phyloP scores from a whole-genome alignment of 2,888 invertebrate species.

The Noctua pronuba region DNA sequence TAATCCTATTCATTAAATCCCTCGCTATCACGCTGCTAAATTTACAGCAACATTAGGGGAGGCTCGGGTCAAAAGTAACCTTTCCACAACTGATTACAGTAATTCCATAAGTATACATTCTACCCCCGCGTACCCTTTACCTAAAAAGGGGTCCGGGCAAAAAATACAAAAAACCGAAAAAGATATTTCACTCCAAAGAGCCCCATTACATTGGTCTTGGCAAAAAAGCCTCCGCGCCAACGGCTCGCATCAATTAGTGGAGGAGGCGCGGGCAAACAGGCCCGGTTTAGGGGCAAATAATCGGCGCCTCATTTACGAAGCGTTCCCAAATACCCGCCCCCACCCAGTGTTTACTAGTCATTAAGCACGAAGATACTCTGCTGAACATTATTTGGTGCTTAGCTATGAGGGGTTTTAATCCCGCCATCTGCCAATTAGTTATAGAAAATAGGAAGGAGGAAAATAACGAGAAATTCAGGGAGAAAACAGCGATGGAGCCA shows the following conservation, averaged over 20 bases:
- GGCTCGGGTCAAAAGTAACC: slow-evolving; percentile 64
- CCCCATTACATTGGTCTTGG: slow-evolving; percentile 84
- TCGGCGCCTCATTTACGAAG: slow-evolving; percentile 82
- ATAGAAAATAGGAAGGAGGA: slow-evolving; percentile 33
- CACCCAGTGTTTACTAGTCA: slow-evolving; percentile 84
- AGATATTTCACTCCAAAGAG: slow-evolving; percentile 85
- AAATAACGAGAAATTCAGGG: neutral
- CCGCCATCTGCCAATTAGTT: slow-evolving; percentile 50
- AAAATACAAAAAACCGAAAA: slow-evolving; percentile 77
- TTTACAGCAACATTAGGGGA: slow-evolving; percentile 60
- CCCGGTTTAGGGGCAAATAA: slow-evolving; percentile 82
- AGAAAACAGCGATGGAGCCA: neutral
- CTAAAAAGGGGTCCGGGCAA: slow-evolving; percentile 65
- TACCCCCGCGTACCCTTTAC: slow-evolving; percentile 58
- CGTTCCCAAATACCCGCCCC: slow-evolving; percentile 72
- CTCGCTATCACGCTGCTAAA: slow-evolving; percentile 57
- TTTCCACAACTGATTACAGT: slow-evolving; percentile 70
- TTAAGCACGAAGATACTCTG: slow-evolving; percentile 80
- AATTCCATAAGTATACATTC: slow-evolving; percentile 67
- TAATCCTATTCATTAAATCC: slow-evolving; percentile 68
- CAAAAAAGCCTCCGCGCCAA: slow-evolving; percentile 76
- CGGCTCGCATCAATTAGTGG: slow-evolving; percentile 85
- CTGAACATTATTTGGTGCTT: slow-evolving; percentile 64
- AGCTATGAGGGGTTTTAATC: slow-evolving; percentile 59
- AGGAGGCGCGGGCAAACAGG: slow-evolving; percentile 81